Base-by-base conservation (phyloP, 2,888 invertebrate genomes). In the Stenolophus ochropezus region DNA sequence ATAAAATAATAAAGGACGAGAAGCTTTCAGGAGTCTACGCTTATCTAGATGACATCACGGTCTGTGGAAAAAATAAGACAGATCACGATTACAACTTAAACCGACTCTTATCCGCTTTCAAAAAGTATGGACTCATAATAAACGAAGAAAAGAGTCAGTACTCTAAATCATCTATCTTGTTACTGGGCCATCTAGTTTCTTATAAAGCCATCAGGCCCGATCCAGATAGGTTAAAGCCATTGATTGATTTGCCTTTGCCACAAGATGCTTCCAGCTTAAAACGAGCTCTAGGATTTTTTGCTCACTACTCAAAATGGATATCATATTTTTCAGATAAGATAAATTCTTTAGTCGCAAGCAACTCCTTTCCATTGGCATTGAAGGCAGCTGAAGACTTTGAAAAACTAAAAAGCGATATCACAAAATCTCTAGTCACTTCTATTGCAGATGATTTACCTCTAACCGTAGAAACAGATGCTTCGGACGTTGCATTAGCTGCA, bases 41-140 rank as follows among this genome's bases (percentile, higher is more conserved):
- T 82, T 27, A 82, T 65, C 42, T 82, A 6, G 82, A 83, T 51
- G 75, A 74, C 53, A 71, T 83, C n/a, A 82, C 83, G 6, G 53
- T 83, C 3, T 83, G 83, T 74, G 82, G 83, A 18, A 81, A 58
- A 33, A 82, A 49, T 49, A 42, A 83, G 71, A 42, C 79, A 4
- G 82, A 82, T 21, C 82, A 82, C 33, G 82, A 83, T 69, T 23
- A 21, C 20, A 83, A 83, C 51, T 56, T 83, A 58, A 58, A 21
- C 2, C 20, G 16, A 58, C 23, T 58, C 11, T 16, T 58, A 14
- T 21, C 20, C 23, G 23, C 11, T 58, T 5, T 21, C 20, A 21
- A 58, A 16, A 58, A 16, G 16, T 58, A 58, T 58, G 14, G 47
- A 49, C 14, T 49, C 2, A 49, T 49, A 49, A 14, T 14, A 8